Percentiles rank a stretch among this genome's conserved stretches.
phyloP scores from a whole-genome alignment of 2,888 invertebrate species.

The Drosophila phalerata region DNA sequence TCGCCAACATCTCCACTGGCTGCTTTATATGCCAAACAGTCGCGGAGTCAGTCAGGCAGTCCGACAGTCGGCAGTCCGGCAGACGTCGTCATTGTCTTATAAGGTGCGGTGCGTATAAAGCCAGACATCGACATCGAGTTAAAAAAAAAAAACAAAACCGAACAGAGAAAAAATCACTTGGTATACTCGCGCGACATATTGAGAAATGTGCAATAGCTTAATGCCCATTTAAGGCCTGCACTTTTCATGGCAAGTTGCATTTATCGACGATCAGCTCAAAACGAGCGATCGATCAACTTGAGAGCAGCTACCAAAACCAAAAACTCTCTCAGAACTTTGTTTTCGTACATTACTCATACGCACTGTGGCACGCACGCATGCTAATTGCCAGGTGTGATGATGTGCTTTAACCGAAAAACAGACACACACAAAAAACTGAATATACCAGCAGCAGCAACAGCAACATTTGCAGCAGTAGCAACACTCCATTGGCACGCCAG shows the following conservation, averaged over 20 bases:
- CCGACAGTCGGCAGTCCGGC: slow-evolving; percentile 48
- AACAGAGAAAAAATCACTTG: slow-evolving; percentile 73
- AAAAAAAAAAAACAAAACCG: slow-evolving; percentile 17
- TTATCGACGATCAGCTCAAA: slow-evolving; percentile 81
- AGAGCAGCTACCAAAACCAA: slow-evolving; percentile 50
- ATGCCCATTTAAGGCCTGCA: slow-evolving; percentile 84
- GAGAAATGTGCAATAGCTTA: slow-evolving; percentile 85
- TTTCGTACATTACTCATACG: slow-evolving; percentile 54
- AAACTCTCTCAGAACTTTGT: slow-evolving; percentile 19
- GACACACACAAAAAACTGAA: neutral
- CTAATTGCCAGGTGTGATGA: slow-evolving; percentile 64
- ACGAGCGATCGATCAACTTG: slow-evolving; percentile 65
- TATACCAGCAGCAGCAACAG: neutral
- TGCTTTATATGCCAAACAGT: slow-evolving; percentile 74
- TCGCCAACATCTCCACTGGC: slow-evolving; percentile 29
- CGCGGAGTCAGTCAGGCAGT: slow-evolving; percentile 37
- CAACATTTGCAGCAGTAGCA: slow-evolving; percentile 12
- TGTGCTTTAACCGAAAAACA: slow-evolving; percentile 24
- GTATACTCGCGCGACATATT: slow-evolving; percentile 83
- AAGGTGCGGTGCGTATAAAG: slow-evolving; percentile 81
- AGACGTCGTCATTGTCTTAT: slow-evolving; percentile 74
- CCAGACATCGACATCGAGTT: slow-evolving; percentile 55
- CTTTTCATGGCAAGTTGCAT: slow-evolving; percentile 85
- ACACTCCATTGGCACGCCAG: slow-evolving; percentile 17
- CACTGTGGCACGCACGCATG: slow-evolving; percentile 57